phyloP scores from a whole-genome alignment of 2,888 invertebrate species.

The Tipula unca region DNA sequence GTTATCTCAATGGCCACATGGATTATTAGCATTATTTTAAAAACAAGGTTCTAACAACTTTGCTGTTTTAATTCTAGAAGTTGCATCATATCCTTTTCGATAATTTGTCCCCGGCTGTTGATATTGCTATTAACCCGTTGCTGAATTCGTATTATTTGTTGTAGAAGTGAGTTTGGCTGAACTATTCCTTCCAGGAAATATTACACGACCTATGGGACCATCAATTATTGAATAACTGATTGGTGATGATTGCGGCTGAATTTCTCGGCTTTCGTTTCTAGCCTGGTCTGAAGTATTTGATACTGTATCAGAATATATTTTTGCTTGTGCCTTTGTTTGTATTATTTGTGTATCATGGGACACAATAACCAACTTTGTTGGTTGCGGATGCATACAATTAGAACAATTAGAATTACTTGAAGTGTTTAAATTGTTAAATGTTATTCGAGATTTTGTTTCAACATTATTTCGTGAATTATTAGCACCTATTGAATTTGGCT shows the following conservation, averaged over 20 bases:
- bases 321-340: constrained; percentile 69
- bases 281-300: constrained; percentile 31
- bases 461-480: constrained; percentile 21
- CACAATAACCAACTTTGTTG: constrained; percentile 21
- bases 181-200: constrained; percentile 49
- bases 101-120: constrained; percentile 47
- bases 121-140: constrained; percentile 30
- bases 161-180: constrained; percentile 45
- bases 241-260: constrained; percentile 56
- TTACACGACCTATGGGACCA: constrained; percentile 49
- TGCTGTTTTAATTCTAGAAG: constrained; percentile 53
- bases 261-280: constrained; percentile 29
- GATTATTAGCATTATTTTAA: constrained; percentile 48
- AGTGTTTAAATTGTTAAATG: not conserved
- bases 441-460: not conserved
- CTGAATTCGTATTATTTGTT: constrained; percentile 33
- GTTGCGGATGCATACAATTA: not conserved
- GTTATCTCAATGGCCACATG: constrained; percentile 32
- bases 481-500: not conserved
- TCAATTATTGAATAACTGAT: constrained; percentile 71
- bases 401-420: not conserved
- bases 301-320: constrained; percentile 58
- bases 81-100: constrained; percentile 52
- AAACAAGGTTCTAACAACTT: constrained; percentile 54
- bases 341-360: constrained; percentile 39